These are phyloP conservation scores for Hipposideros armiger DNA, from an alignment of 2,113 vertebrate genomes.

Conservation along the genomic window DNA sequence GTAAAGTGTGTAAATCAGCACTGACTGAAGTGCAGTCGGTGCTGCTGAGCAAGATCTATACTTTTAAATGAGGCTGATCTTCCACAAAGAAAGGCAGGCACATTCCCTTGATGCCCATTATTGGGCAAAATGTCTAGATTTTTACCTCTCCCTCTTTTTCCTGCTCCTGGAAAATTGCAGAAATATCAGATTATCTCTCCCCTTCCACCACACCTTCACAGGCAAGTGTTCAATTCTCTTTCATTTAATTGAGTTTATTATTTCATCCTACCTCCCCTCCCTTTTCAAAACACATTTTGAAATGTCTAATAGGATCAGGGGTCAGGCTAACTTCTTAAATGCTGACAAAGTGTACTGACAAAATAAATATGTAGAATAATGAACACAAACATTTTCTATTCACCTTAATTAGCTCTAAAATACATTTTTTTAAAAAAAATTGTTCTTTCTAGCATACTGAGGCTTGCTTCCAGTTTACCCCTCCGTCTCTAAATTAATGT, in stretches of 20 bases:
- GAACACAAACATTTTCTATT: slow-evolving; percentile 8
- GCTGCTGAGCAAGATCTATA: not conserved
- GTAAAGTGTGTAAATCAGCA: not conserved
- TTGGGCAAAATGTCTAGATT: not conserved
- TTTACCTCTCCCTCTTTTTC: not conserved
- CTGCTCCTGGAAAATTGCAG: not conserved
- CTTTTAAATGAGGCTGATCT: not conserved
- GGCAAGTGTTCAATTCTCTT: not conserved
- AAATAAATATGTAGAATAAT: slow-evolving; percentile 40
- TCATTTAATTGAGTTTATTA: slow-evolving; percentile 34
- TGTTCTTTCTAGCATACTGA: not conserved
- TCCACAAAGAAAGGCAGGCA: not conserved
- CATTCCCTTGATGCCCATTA: not conserved
- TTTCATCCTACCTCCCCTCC: not conserved
- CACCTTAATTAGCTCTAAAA: slow-evolving; percentile 57
- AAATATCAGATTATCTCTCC: not conserved
- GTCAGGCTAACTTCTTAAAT: slow-evolving; percentile 30
- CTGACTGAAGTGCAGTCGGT: not conserved
- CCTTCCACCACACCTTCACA: not conserved
- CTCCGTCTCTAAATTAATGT: not conserved
- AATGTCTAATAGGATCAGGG: not conserved
- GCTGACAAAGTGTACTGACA: not conserved
- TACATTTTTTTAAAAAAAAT: not conserved
- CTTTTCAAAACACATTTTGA: slow-evolving; percentile 38
- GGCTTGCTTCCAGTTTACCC: not conserved